Evolutionary conservation across 1,140 invertebrate species (phyloP).

Genomic region (Drosophila guanche): DNA sequence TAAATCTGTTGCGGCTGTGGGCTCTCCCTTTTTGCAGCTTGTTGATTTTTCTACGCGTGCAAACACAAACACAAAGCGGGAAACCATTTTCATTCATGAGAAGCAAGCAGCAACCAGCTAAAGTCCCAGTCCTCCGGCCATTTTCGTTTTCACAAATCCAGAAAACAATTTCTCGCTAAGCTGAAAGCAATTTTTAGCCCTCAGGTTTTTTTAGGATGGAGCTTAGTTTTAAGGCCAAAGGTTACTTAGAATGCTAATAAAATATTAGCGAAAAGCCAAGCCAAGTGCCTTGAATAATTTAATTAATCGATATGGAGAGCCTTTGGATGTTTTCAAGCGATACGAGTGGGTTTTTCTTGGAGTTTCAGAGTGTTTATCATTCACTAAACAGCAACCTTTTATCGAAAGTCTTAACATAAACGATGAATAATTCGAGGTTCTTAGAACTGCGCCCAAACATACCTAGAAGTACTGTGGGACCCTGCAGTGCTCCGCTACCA

Average conservation of each 20-base stretch:
- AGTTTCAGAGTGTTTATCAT: no score
- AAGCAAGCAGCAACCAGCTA: neutral
- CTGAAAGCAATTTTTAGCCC: constrained; percentile 44
- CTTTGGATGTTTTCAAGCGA: no score
- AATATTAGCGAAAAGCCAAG: no score
- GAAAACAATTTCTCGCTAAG: constrained; percentile 44
- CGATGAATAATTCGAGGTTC: no score
- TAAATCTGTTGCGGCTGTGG: constrained; percentile 15
- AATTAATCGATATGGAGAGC: no score
- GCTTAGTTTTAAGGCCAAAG: constrained; percentile 22
- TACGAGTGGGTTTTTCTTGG: no score
- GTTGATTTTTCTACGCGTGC: constrained; percentile 78
- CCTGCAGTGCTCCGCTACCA: no score
- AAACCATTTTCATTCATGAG: constrained; percentile 69
- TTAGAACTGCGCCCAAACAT: no score
- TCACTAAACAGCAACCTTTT: no score
- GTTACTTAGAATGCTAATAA: neutral
- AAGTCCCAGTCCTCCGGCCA: neutral
- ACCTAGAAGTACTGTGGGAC: no score
- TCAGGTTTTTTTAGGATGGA: constrained; percentile 19
- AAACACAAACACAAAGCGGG: constrained; percentile 59
- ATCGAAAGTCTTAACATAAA: no score
- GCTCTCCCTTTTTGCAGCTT: constrained; percentile 59
- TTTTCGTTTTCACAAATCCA: constrained; percentile 23
- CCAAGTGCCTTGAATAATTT: no score